A percentile compares a stretch with the other conserved stretches of the same genome.
phyloP scores from a whole-genome alignment of 2,113 vertebrate genomes.

The Chitala chitala region DNA sequence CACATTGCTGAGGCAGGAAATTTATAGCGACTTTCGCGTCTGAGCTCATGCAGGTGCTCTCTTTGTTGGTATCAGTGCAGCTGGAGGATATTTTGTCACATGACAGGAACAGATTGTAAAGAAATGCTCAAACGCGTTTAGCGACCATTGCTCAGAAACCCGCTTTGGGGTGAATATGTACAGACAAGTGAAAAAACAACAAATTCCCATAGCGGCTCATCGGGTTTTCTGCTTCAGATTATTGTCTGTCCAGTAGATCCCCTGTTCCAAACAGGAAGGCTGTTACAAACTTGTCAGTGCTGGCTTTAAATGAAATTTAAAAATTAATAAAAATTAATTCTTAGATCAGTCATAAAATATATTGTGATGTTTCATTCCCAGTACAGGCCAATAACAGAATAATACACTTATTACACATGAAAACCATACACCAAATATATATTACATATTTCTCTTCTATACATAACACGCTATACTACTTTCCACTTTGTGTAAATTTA shows the following conservation, averaged over 20 bases:
- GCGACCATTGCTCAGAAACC: too few relatives aligned
- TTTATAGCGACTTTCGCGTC: not conserved
- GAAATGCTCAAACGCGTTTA: too few relatives aligned
- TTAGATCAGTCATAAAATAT: not conserved
- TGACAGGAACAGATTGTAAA: not conserved
- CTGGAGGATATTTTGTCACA: too few relatives aligned
- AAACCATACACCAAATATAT: not conserved
- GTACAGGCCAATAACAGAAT: not conserved
- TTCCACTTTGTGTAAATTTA: too few relatives aligned
- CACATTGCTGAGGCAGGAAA: not conserved
- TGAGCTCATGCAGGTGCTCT: not conserved
- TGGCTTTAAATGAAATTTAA: not conserved
- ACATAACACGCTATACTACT: too few relatives aligned
- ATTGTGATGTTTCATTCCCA: not conserved
- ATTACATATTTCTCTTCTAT: not conserved
- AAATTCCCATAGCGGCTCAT: not conserved
- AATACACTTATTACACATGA: not conserved
- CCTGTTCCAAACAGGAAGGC: not conserved
- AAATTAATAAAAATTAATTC: not conserved
- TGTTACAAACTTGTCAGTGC: not conserved
- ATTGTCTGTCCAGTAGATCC: not conserved
- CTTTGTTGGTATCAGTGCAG: too few relatives aligned
- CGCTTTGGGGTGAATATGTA: too few relatives aligned
- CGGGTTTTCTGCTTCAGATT: not conserved
- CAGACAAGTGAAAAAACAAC: slow-evolving; percentile 1